Evolutionary conservation across 2,113 vertebrate genomes (phyloP).

Genomic region (Semnornis frantzii): DNA sequence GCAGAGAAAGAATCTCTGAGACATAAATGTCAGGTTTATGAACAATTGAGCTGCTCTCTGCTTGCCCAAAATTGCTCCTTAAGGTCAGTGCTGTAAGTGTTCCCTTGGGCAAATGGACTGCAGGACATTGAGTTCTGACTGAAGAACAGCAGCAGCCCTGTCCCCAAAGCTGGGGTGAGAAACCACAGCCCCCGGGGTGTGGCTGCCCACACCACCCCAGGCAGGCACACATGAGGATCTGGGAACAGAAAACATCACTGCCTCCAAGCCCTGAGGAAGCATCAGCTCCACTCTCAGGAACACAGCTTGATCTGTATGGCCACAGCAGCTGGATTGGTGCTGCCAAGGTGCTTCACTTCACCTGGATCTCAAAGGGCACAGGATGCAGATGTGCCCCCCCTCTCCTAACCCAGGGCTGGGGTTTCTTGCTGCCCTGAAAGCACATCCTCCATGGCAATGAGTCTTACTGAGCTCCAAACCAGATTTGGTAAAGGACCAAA

Average conservation of each 20-base stretch:
- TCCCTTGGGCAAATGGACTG: conserved; percentile 36
- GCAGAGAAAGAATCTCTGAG: conserved; percentile 50
- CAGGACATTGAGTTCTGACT: neutral
- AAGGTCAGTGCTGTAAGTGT: conserved; percentile 70
- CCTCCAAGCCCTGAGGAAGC: neutral
- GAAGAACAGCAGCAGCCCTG: rapidly evolving
- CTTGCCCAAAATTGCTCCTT: conserved; percentile 73
- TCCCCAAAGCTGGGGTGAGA: neutral
- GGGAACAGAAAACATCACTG: rapidly evolving
- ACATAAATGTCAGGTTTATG: conserved; percentile 81
- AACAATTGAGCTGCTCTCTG: conserved; percentile 72
- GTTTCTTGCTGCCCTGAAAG: neutral
- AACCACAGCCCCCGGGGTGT: neutral
- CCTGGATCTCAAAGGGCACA: neutral
- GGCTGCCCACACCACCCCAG: neutral
- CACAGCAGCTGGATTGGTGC: rapidly evolving
- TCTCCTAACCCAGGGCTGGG: rapidly evolving
- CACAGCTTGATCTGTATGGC: neutral
- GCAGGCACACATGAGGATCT: neutral
- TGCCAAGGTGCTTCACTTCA: neutral
- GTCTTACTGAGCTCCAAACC: rapidly evolving
- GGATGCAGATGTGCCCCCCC: neutral
- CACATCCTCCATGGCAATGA: rapidly evolving
- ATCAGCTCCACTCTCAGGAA: rapidly evolving
- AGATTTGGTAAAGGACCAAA: neutral